Percentiles rank a stretch among this genome's conserved stretches.
Evolutionary conservation across 35 echinoderm and acorn worm genomes (phyloP).

Genomic region (Apostichopus californicus): DNA sequence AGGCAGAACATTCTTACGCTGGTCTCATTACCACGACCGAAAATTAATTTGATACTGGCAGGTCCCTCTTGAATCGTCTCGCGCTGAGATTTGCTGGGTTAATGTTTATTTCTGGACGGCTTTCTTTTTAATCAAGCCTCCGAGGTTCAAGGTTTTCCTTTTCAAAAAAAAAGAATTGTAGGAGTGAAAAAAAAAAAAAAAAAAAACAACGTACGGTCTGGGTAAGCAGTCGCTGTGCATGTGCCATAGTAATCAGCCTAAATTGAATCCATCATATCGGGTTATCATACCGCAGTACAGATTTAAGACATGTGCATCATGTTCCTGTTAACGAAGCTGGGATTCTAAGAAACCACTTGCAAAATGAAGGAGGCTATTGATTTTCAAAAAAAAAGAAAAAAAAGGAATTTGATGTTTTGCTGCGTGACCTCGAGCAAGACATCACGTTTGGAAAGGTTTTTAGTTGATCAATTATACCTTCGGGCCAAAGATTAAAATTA

Average conservation of each 20-base stretch:
- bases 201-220: not conserved
- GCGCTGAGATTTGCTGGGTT: constrained; percentile 52
- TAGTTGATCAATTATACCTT: not conserved
- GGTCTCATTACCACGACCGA: constrained; percentile 40
- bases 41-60: constrained; percentile 63
- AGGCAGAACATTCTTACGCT: constrained; percentile 55
- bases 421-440: constrained; percentile 1
- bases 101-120: constrained; percentile 49
- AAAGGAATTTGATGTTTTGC: no score
- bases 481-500: not conserved
- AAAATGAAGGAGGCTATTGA: not conserved
- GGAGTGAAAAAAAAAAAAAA: not conserved
- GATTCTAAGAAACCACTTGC: not conserved
- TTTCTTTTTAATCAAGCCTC: constrained; percentile 56
- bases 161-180: not conserved
- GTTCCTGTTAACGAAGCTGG: constrained; percentile 4
- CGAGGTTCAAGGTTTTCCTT: constrained; percentile 48
- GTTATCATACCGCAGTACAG: not conserved
- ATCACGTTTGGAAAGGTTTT: not conserved
- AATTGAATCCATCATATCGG: constrained; percentile 40
- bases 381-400: not conserved
- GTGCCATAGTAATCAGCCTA: constrained; percentile 45
- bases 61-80: constrained; percentile 53
- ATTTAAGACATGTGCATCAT: not conserved
- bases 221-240: constrained; percentile 26